phyloP scores from a whole-genome alignment of 2,113 vertebrate species.

The Vulpes lagopus region DNA sequence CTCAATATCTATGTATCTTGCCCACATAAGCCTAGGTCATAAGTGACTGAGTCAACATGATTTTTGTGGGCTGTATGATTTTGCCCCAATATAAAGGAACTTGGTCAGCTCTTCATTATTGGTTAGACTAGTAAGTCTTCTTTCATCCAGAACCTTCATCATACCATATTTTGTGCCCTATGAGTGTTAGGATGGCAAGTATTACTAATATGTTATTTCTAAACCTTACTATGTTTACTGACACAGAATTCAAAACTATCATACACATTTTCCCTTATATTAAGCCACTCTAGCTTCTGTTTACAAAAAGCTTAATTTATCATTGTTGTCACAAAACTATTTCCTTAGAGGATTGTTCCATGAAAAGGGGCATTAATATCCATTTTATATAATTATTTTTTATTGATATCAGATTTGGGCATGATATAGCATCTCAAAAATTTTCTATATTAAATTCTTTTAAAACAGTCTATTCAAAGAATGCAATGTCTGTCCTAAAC shows the following conservation, averaged over 20 bases:
- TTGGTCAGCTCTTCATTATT: background rate
- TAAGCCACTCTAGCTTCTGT: background rate
- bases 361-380: slow-evolving; percentile 1
- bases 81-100: background rate
- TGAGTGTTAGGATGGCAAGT: background rate
- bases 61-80: background rate
- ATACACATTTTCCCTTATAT: background rate
- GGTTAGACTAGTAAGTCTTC: background rate
- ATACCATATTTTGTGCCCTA: background rate
- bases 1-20: background rate
- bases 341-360: background rate
- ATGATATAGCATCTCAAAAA: background rate
- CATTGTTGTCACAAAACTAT: background rate
- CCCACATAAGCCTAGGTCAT: background rate
- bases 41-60: background rate
- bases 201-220: background rate
- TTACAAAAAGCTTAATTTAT: background rate
- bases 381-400: slow-evolving; percentile 15
- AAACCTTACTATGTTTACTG: background rate
- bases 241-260: background rate
- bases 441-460: background rate
- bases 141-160: background rate
- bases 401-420: background rate
- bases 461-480: background rate
- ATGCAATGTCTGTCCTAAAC: background rate